A percentile compares a stretch with the other conserved stretches of the same genome.
Conservation (phyloP, 2,797 vertebrate genomes). For the Podargus strigoides region DNA sequence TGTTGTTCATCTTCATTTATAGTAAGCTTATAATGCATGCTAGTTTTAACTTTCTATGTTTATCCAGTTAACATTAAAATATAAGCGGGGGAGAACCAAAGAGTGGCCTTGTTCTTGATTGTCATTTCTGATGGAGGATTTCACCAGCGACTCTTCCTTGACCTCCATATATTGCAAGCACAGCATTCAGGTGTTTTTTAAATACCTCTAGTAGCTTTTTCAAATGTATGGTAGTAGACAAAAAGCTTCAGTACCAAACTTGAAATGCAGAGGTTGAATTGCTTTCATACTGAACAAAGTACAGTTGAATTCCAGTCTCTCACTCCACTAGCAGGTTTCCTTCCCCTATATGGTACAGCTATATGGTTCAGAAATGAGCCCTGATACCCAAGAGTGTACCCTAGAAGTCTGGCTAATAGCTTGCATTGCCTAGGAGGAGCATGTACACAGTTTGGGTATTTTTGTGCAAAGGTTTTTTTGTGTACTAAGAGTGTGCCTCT, state of each 20-base stretch:
- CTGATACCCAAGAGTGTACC: neutral
- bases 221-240: neutral
- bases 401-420: neutral
- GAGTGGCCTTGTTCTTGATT: neutral
- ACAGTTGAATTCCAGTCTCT: neutral
- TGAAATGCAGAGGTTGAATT: neutral
- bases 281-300: neutral
- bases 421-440: neutral
- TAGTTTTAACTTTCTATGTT: neutral
- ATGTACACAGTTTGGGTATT: neutral
- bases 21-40: neutral
- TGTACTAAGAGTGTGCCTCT: neutral
- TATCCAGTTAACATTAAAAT: neutral
- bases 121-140: neutral
- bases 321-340: neutral
- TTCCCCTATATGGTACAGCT: neutral
- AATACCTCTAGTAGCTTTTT: neutral
- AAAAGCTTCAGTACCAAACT: neutral
- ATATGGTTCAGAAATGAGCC: neutral
- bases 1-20: neutral
- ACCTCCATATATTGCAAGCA: neutral
- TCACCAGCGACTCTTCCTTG: neutral
- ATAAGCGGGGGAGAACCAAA: neutral
- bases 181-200: neutral
- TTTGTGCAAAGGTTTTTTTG: neutral